phyloP scores from a whole-genome alignment of 2,888 invertebrate species.

The Mechanitis mazaeus region DNA sequence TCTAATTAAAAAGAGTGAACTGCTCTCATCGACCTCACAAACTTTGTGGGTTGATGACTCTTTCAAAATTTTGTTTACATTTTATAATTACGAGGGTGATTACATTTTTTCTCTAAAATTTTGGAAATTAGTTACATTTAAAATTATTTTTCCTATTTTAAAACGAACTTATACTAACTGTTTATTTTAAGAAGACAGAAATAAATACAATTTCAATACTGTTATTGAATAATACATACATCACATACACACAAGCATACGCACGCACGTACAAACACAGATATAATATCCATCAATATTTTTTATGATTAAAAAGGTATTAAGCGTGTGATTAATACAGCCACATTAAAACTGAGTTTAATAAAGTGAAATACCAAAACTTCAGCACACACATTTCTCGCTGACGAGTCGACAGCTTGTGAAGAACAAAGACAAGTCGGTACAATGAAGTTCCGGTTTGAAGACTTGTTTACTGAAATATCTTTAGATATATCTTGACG shows the following conservation, averaged over 20 bases:
- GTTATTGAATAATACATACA: neutral
- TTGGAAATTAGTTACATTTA: no score
- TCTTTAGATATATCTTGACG: neutral
- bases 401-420: neutral
- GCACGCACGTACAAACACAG: neutral
- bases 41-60: no score
- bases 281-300: neutral
- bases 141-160: no score
- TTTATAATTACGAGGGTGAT: no score
- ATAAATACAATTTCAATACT: neutral
- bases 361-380: slow-evolving; percentile 1
- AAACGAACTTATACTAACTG: no score
- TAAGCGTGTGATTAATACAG: neutral
- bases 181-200: neutral
- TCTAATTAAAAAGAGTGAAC: no score
- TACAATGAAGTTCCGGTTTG: neutral
- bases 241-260: neutral
- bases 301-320: neutral
- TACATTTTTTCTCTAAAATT: no score
- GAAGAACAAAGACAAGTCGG: neutral
- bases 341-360: neutral
- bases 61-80: no score
- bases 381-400: neutral
- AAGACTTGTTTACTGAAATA: neutral
- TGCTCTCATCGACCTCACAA: no score